These are phyloP conservation scores for Illadopsis cleaveri DNA, from an alignment of 2,113 vertebrate species.

Conservation along the genomic window DNA sequence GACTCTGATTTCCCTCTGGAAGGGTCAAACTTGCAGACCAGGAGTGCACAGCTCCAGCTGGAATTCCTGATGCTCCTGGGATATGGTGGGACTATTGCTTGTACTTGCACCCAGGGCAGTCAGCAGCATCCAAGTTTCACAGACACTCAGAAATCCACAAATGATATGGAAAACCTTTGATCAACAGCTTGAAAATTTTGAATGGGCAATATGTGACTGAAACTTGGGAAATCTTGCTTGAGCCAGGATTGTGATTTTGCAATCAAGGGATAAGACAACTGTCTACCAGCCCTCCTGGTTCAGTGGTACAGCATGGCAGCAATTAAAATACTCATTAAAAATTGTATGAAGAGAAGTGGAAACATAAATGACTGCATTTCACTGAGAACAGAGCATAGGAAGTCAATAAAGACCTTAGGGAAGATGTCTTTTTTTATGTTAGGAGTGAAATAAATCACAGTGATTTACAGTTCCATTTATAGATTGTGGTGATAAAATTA, in stretches of 20 bases:
- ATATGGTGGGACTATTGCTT: rapidly evolving
- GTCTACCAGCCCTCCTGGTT: background rate
- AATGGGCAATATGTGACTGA: background rate
- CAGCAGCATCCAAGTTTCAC: background rate
- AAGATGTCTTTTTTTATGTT: slow-evolving; percentile 33
- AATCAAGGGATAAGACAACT: background rate
- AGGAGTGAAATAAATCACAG: slow-evolving; percentile 26
- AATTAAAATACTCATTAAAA: slow-evolving; percentile 41
- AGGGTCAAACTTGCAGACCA: background rate
- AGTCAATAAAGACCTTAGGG: slow-evolving; percentile 60
- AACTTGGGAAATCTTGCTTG: background rate
- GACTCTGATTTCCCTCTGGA: background rate
- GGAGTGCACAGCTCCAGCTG: background rate
- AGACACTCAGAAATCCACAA: background rate
- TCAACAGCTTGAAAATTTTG: background rate
- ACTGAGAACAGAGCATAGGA: background rate
- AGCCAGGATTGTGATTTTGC: background rate
- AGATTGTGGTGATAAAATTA: slow-evolving; percentile 47
- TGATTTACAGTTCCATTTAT: slow-evolving; percentile 45
- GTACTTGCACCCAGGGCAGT: background rate
- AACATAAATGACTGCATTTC: background rate
- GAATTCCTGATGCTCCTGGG: background rate
- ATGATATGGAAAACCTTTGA: background rate
- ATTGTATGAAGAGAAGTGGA: background rate
- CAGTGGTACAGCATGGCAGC: background rate